Percentiles rank a stretch among this genome's conserved stretches.
phyloP scores from a whole-genome alignment of 2,888 invertebrate genomes.

The Drosophila borborema region DNA sequence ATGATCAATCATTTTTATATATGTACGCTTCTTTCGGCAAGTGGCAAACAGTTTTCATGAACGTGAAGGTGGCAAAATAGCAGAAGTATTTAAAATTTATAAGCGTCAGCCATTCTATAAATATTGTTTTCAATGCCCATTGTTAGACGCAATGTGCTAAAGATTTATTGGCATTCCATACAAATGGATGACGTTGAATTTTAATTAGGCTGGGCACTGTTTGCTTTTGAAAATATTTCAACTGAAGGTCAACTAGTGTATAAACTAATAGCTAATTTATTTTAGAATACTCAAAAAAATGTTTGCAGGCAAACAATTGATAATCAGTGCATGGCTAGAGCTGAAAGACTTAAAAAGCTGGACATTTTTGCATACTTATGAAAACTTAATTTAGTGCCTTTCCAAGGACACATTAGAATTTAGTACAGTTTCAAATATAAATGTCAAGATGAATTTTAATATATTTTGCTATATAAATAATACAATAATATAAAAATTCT shows the following conservation, averaged over 20 bases:
- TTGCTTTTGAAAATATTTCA: neutral
- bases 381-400: neutral
- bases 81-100: slow-evolving; percentile 12
- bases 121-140: slow-evolving; percentile 27
- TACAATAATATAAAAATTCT: neutral
- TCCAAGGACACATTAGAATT: neutral
- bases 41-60: slow-evolving; percentile 11
- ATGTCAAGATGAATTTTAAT: neutral
- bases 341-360: neutral
- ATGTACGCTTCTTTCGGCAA: slow-evolving; percentile 20
- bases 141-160: slow-evolving; percentile 19
- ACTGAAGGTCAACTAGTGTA: slow-evolving; percentile 29
- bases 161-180: slow-evolving; percentile 35
- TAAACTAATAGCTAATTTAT: neutral
- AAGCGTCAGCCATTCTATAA: slow-evolving; percentile 29
- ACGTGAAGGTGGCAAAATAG: slow-evolving; percentile 16
- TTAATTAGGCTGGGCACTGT: slow-evolving; percentile 22
- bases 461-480: too few species aligned
- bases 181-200: slow-evolving; percentile 28
- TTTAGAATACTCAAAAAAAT: neutral
- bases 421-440: too few species aligned
- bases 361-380: neutral
- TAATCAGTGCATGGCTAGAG: neutral
- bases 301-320: neutral
- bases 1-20: slow-evolving; percentile 63